These are phyloP conservation scores for Phataginus tetradactyla DNA, from an alignment of 2,797 vertebrate species.

Conservation along the genomic window DNA sequence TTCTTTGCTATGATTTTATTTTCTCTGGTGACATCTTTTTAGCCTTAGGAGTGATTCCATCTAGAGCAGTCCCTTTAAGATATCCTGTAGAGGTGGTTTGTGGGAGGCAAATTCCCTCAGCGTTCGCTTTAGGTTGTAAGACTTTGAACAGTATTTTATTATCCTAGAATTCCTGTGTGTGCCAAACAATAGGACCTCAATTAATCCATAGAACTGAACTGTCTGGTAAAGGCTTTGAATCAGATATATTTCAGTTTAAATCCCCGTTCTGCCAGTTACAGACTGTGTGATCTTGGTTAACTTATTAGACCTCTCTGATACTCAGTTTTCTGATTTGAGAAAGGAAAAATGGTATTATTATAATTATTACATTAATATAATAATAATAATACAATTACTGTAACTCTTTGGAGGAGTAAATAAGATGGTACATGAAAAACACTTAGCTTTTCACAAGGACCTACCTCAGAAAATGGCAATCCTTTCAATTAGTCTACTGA, in stretches of 20 bases:
- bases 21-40: too few relatives aligned
- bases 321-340: neutral
- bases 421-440: neutral
- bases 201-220: neutral
- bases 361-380: neutral
- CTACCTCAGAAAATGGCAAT: neutral
- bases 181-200: neutral
- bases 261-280: neutral
- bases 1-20: too few relatives aligned
- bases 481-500: slow-evolving; percentile 25
- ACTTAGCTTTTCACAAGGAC: neutral
- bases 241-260: neutral
- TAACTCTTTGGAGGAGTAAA: neutral
- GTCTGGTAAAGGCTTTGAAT: neutral
- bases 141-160: neutral
- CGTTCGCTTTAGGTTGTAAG: too few relatives aligned
- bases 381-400: neutral
- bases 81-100: too few relatives aligned
- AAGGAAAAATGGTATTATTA: neutral
- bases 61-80: too few relatives aligned
- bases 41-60: too few relatives aligned
- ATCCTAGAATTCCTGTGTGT: neutral
- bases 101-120: too few relatives aligned
- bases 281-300: slow-evolving; percentile 13
- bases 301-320: slow-evolving; percentile 7